These are phyloP conservation scores for Pocillopora verrucosa DNA, from an alignment of 64 coral and sea anemone species.

Conservation along the genomic window DNA sequence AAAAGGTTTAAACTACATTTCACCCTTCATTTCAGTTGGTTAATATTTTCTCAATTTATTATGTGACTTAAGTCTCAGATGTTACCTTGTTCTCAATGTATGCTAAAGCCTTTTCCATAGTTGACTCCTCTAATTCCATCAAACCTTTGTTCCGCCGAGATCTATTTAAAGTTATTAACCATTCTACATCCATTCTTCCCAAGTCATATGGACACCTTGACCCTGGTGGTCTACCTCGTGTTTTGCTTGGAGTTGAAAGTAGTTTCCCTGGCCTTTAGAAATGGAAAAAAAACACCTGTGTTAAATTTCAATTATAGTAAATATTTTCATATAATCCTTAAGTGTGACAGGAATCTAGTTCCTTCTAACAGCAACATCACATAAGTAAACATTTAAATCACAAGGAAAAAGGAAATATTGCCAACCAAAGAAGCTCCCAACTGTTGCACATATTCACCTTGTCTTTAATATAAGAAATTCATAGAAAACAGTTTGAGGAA, in stretches of 20 bases:
- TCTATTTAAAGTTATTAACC: conserved; percentile 82
- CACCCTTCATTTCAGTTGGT: too few species aligned
- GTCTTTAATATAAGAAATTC: too few species aligned
- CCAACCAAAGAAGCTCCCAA: too few species aligned
- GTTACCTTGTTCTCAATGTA: conserved; percentile 95
- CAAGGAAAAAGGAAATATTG: too few species aligned
- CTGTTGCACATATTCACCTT: too few species aligned
- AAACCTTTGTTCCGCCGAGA: conserved; percentile 77
- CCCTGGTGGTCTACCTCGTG: conserved; percentile 44
- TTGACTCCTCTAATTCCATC: conserved; percentile 76
- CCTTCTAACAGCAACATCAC: too few species aligned
- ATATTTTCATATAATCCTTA: too few species aligned
- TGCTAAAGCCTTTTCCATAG: conserved; percentile 83
- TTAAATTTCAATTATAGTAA: neutral
- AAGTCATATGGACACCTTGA: conserved; percentile 70
- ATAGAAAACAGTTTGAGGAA: too few species aligned
- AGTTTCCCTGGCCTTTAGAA: conserved; percentile 63
- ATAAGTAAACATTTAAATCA: too few species aligned
- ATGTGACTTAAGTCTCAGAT: neutral
- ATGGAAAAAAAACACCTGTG: neutral
- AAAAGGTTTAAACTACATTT: too few species aligned
- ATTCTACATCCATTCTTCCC: conserved; percentile 87
- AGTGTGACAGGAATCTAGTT: too few species aligned
- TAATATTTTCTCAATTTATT: too few species aligned
- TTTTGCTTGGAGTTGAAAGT: conserved; percentile 66